Evolutionary conservation across 2,888 invertebrate genomes (phyloP).

Genomic region (Dugesia japonica): DNA sequence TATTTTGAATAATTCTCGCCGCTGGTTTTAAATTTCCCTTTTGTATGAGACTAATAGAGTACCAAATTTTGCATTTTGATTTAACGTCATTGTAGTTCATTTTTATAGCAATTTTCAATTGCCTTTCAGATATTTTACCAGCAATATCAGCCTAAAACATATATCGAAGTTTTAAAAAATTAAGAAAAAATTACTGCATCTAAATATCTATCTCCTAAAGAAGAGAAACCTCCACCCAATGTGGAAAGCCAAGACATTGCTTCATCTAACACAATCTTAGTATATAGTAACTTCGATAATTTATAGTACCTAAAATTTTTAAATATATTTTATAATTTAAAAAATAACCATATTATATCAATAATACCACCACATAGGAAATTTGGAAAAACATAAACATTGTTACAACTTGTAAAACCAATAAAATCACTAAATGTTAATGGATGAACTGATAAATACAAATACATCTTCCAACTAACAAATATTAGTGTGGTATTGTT

Average conservation of each 20-base stretch:
- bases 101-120: conserved; percentile 63
- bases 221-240: conserved; percentile 83
- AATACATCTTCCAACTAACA: too few relatives aligned
- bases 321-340: background rate
- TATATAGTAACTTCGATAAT: background rate
- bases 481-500: too few relatives aligned
- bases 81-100: conserved; percentile 67
- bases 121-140: conserved; percentile 67
- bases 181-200: conserved; percentile 54
- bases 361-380: too few relatives aligned
- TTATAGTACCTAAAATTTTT: background rate
- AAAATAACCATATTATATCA: too few relatives aligned
- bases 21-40: conserved; percentile 53
- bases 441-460: too few relatives aligned
- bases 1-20: conserved; percentile 29
- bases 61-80: conserved; percentile 68
- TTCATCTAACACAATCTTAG: conserved; percentile 12
- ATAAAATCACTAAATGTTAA: too few relatives aligned
- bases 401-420: too few relatives aligned
- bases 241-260: conserved; percentile 72
- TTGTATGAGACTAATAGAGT: conserved; percentile 72
- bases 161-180: too few relatives aligned
- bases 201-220: conserved; percentile 70
- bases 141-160: conserved; percentile 63
- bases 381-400: too few relatives aligned